These are phyloP conservation scores for Acipenser oxyrinchus DNA, from an alignment of 2,797 vertebrate species.

Conservation along the genomic window DNA sequence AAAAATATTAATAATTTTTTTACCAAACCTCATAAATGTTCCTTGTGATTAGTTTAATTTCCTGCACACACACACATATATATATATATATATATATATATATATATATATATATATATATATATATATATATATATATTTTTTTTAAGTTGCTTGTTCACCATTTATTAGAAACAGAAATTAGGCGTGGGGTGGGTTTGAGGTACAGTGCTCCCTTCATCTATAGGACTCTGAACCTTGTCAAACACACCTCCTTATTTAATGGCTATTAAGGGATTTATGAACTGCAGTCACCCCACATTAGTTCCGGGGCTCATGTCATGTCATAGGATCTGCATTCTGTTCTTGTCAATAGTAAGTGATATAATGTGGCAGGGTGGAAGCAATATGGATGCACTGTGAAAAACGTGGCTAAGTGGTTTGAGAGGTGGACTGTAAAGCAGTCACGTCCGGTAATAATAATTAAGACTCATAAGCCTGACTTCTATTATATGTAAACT, in stretches of 20 bases:
- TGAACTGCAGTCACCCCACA: slow-evolving; percentile 14
- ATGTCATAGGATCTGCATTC: slow-evolving; percentile 12
- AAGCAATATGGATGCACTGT: too few species aligned
- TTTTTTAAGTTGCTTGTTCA: too few species aligned
- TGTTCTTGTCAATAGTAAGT: slow-evolving; percentile 13
- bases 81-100: too few species aligned
- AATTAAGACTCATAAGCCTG: too few species aligned
- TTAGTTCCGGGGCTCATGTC: background rate
- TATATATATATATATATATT: too few species aligned
- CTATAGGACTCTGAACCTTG: slow-evolving; percentile 9
- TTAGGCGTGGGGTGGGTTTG: background rate
- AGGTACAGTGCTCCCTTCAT: background rate
- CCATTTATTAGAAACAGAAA: too few species aligned
- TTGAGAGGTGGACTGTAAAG: too few species aligned
- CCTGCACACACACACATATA: slow-evolving; percentile 16
- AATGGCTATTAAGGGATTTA: background rate
- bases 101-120: too few species aligned
- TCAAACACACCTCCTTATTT: slow-evolving; percentile 26
- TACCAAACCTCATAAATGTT: background rate
- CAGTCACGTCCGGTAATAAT: too few species aligned
- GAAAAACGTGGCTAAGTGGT: too few species aligned
- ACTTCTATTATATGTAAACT: too few species aligned
- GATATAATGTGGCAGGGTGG: background rate
- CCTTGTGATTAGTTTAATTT: slow-evolving; percentile 19
- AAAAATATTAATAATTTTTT: too few species aligned